Base-by-base conservation (phyloP, 2,797 vertebrate genomes). In the Clarias pachynema region DNA sequence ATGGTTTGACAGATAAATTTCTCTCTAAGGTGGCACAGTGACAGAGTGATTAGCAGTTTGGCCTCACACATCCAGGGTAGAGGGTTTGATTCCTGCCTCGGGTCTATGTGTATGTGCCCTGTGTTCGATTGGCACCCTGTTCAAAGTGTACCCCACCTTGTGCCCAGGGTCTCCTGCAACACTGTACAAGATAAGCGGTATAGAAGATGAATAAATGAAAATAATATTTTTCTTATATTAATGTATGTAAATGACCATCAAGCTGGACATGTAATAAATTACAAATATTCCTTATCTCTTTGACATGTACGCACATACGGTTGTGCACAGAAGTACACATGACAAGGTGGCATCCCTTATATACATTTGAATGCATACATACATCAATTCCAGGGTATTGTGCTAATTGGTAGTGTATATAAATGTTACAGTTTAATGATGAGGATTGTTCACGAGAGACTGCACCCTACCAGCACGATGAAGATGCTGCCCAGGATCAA, bases 391-490 rank as follows among this genome's bases (percentile, higher is more conserved):
- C 9, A 60, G 14, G 31, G 8, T 60, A 24, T 15, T 81, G 18
- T 70, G 20, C 1, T 70, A 18, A 70, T 22, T 83, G 12, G 12
- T 70, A 56, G 31, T 73, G 12, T 29, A 78, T 66, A 5, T 75
- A 14, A 60, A 26, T 65, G 10, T 82, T 88, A 68, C 91, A 99
- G 98, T 96, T 99, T 85, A 95, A 89, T 88, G 96, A 96, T 81
- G 96, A 97, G 83, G 96, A 95, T 79, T 89, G 94, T 90, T 90
- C 91, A 5, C 92, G 82, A 63, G 85, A 93, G 86, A 90, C 93
- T 84, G 92, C 91, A 49, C 79, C 88, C 91, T 90, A 90, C 0
- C 91, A 95, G 22, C 93, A 95, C 0, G 87, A 90, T 77, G 87
- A 74, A 44, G 92, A 89, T 34, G 90, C 93, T 8, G 88, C 65